Conservation (phyloP, 2,888 invertebrate genomes). For the Pedicia rivosa region DNA sequence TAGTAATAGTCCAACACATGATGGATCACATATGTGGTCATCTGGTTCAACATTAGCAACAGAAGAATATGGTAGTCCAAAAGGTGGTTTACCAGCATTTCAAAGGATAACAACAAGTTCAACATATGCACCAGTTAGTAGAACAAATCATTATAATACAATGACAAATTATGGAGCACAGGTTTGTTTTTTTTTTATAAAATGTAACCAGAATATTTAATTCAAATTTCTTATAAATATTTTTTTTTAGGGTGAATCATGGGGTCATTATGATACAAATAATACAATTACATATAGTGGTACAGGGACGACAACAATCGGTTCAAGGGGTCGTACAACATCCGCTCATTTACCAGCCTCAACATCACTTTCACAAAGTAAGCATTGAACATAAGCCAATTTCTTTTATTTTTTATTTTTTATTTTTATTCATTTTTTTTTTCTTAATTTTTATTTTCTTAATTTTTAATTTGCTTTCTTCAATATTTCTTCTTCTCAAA, state of each 20-base stretch:
- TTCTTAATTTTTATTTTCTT: too few species aligned
- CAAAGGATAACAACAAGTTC: slow-evolving; percentile 16
- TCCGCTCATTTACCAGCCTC: slow-evolving; percentile 41
- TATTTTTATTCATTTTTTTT: too few species aligned
- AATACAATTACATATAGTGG: slow-evolving; percentile 1
- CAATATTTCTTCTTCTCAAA: too few species aligned
- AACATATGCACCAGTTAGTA: slow-evolving; percentile 14
- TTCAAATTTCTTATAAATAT: too few species aligned
- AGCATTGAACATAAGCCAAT: too few species aligned
- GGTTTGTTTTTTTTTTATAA: slow-evolving; percentile 16
- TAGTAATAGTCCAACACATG: slow-evolving; percentile 16
- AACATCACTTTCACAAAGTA: slow-evolving; percentile 55
- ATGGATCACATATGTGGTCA: slow-evolving; percentile 18
- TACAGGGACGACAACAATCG: not conserved
- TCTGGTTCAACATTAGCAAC: not conserved
- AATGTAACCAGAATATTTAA: not conserved
- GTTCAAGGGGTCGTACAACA: not conserved
- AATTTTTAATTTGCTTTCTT: too few species aligned
- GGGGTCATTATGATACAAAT: slow-evolving; percentile 2
- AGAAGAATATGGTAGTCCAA: slow-evolving; percentile 17
- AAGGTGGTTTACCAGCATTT: slow-evolving; percentile 26
- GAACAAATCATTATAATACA: slow-evolving; percentile 21
- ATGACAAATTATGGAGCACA: slow-evolving; percentile 25
- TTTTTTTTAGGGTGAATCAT: slow-evolving; percentile 1
- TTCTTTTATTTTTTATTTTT: too few species aligned